A percentile compares a stretch with the other conserved stretches of the same genome.
phyloP scores from a whole-genome alignment of 2,113 vertebrate genomes.

The Sapajus apella region DNA sequence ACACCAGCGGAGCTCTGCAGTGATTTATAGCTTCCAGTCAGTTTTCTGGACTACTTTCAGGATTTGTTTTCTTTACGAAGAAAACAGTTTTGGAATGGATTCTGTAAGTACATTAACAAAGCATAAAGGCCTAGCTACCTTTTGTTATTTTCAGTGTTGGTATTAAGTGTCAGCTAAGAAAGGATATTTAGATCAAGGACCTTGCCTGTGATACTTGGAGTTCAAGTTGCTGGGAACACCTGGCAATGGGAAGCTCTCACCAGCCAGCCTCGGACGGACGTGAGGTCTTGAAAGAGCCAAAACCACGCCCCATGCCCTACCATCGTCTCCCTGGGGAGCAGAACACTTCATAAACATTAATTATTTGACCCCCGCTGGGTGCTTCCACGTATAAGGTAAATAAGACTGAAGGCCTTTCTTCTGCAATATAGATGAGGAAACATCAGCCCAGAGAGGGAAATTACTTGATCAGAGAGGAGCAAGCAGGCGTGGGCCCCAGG shows the following conservation, averaged over 20 bases:
- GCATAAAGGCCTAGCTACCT: neutral
- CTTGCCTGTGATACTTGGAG: neutral
- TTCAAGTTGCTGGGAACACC: neutral
- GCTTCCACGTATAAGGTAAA: constrained; percentile 66
- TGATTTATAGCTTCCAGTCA: neutral
- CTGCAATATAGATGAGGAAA: constrained; percentile 52
- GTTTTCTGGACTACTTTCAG: neutral
- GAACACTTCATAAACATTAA: constrained; percentile 71
- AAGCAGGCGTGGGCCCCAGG: neutral
- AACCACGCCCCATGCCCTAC: constrained; percentile 54
- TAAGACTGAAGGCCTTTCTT: constrained; percentile 67
- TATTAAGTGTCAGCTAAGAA: constrained; percentile 32
- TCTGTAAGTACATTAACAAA: neutral
- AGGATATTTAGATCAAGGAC: neutral
- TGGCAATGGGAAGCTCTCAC: neutral
- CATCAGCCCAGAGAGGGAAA: constrained; percentile 23
- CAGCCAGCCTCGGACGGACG: neutral
- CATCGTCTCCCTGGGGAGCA: constrained; percentile 40
- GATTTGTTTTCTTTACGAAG: constrained; percentile 28
- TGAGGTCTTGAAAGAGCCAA: constrained; percentile 37
- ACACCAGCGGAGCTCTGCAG: neutral
- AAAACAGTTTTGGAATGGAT: constrained; percentile 4
- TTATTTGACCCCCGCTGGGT: constrained; percentile 64
- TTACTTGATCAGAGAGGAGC: constrained; percentile 12
- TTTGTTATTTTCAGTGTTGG: constrained; percentile 49